phyloP scores from a whole-genome alignment of 2,113 vertebrate genomes.

The Sula dactylatra region DNA sequence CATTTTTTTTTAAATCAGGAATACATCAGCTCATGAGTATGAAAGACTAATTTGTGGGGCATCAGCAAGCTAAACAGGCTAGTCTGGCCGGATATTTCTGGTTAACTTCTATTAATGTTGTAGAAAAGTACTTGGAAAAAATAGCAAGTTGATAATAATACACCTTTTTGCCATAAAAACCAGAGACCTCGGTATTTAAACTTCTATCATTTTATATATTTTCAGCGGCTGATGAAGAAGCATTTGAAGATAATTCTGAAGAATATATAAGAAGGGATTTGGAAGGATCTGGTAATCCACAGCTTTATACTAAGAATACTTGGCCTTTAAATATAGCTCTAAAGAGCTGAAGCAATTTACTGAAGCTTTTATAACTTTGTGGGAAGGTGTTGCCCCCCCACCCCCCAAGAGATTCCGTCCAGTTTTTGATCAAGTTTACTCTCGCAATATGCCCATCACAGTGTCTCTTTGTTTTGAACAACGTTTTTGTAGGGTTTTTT shows the following conservation, averaged over 20 bases:
- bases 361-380: neutral
- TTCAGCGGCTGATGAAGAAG: conserved; percentile 96
- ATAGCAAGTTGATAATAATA: neutral
- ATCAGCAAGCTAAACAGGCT: neutral
- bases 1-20: neutral
- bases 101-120: neutral
- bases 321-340: neutral
- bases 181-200: neutral
- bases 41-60: neutral
- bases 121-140: neutral
- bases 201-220: neutral
- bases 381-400: neutral
- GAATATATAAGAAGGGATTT: conserved; percentile 97
- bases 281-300: conserved; percentile 92
- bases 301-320: conserved; percentile 29
- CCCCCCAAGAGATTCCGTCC: neutral
- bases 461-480: neutral
- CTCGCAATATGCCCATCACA: neutral
- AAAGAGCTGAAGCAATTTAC: neutral
- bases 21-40: neutral
- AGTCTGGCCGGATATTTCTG: neutral
- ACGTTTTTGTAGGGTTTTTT: neutral
- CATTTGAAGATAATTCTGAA: conserved; percentile 99
- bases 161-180: neutral
- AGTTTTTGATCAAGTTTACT: neutral